Evolutionary conservation across 2,888 invertebrate species (phyloP).

Genomic region (Nomada lathburiana): DNA sequence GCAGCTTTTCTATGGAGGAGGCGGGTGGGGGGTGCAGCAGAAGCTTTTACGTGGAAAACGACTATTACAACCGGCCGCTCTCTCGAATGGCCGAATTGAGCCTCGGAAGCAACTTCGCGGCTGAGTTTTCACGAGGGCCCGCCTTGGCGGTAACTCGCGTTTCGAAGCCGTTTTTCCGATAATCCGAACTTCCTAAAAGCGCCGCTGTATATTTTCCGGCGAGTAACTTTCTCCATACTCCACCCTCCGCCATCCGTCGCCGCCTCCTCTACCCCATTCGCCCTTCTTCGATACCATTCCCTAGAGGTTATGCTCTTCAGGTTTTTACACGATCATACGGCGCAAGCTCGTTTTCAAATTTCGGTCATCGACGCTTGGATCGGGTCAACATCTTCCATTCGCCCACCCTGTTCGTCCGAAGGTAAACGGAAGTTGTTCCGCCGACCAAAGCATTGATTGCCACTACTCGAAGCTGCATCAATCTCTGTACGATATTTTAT

Average conservation of each 20-base stretch:
- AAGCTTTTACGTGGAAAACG: constrained; percentile 62
- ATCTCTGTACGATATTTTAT: constrained; percentile 17
- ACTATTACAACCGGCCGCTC: constrained; percentile 49
- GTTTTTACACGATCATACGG: constrained; percentile 43
- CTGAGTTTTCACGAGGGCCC: constrained; percentile 65
- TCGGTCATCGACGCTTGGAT: constrained; percentile 6
- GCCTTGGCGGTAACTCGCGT: constrained; percentile 65
- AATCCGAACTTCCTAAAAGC: constrained; percentile 74
- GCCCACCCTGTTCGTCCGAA: neutral
- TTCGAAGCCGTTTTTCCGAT: constrained; percentile 72
- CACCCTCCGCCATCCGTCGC: constrained; percentile 6
- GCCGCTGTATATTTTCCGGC: constrained; percentile 71
- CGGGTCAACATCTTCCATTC: too few relatives aligned
- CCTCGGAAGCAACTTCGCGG: constrained; percentile 56
- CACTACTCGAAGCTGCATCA: constrained; percentile 10
- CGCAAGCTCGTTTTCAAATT: constrained; percentile 34
- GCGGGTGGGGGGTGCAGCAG: neutral
- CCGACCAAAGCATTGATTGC: constrained; percentile 24
- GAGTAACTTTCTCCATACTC: constrained; percentile 61
- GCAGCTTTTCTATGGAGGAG: constrained; percentile 37
- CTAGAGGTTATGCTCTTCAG: constrained; percentile 40
- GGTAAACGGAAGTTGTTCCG: constrained; percentile 6
- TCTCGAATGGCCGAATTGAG: constrained; percentile 58
- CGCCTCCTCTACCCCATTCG: constrained; percentile 1
- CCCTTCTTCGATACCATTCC: neutral